A percentile compares a stretch with the other conserved stretches of the same genome.
phyloP scores from a whole-genome alignment of 2,888 invertebrate genomes.

The Drosophila villosipedis region DNA sequence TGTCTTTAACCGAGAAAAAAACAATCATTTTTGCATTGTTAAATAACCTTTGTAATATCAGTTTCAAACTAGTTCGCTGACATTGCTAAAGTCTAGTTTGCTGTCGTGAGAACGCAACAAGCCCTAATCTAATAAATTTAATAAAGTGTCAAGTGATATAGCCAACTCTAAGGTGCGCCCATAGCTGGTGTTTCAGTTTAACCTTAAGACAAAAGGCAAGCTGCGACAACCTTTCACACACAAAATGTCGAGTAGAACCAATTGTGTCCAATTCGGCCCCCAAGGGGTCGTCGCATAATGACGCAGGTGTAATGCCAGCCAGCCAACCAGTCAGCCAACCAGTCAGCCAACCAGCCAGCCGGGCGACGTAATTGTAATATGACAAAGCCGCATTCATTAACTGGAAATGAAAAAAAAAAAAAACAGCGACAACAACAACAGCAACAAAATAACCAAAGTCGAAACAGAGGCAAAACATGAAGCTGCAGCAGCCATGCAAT shows the following conservation, averaged over 20 bases:
- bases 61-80: neutral
- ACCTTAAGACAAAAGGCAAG: constrained; percentile 36
- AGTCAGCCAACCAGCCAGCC: constrained; percentile 61
- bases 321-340: constrained; percentile 50
- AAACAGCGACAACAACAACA: constrained; percentile 2
- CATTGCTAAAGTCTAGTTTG: neutral
- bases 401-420: constrained; percentile 29
- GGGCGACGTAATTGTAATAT: constrained; percentile 74
- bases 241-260: constrained; percentile 63
- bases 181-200: constrained; percentile 32
- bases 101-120: constrained; percentile 34
- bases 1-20: neutral
- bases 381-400: constrained; percentile 75
- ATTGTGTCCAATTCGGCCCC: constrained; percentile 45
- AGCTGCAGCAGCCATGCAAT: constrained; percentile 63
- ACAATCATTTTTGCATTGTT: neutral
- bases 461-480: constrained; percentile 52
- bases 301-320: constrained; percentile 75
- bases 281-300: constrained; percentile 43
- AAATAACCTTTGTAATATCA: constrained; percentile 3
- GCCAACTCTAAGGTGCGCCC: constrained; percentile 48
- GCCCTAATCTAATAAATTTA: constrained; percentile 9
- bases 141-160: constrained; percentile 47
- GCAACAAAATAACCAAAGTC: neutral
- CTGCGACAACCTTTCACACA: constrained; percentile 48